A percentile compares a stretch with the other conserved stretches of the same genome.
phyloP scores from a whole-genome alignment of 2,113 vertebrate species.

The Mormyrus lacerda region DNA sequence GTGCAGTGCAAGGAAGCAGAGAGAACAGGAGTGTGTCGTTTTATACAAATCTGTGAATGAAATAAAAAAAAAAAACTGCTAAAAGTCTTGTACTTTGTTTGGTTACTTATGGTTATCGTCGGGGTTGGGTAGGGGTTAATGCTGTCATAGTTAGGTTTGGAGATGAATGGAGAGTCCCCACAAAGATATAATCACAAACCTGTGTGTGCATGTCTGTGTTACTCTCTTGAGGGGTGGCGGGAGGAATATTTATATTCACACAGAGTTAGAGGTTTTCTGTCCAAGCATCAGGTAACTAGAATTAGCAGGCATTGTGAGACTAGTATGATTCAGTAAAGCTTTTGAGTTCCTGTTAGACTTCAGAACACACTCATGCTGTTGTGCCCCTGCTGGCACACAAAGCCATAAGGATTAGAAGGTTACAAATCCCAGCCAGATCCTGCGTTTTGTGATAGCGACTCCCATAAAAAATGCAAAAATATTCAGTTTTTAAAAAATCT shows the following conservation, averaged over 20 bases:
- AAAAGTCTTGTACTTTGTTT: not conserved
- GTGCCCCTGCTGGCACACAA: not conserved
- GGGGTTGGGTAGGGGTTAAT: not conserved
- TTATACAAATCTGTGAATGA: too few relatives aligned
- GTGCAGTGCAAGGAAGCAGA: not conserved
- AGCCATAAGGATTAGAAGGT: not conserved
- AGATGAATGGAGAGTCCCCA: not conserved
- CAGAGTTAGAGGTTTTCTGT: not conserved
- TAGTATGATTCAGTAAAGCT: not conserved
- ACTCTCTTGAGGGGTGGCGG: not conserved
- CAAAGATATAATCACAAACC: not conserved
- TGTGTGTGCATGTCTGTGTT: not conserved
- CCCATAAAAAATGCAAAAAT: slow-evolving; percentile 22
- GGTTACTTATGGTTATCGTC: not conserved
- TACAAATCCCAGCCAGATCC: not conserved
- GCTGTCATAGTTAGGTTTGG: not conserved
- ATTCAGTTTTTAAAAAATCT: slow-evolving; percentile 19
- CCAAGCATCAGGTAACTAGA: not conserved
- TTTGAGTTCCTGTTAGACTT: not conserved
- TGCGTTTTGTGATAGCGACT: slow-evolving; percentile 18
- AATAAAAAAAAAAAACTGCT: not conserved
- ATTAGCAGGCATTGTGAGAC: not conserved
- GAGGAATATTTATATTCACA: not conserved
- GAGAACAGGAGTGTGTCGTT: not conserved
- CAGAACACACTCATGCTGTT: not conserved